A percentile compares a stretch with the other conserved stretches of the same genome.
Conservation (phyloP, 1,140 invertebrate genomes). For the Hyles euphorbiae region DNA sequence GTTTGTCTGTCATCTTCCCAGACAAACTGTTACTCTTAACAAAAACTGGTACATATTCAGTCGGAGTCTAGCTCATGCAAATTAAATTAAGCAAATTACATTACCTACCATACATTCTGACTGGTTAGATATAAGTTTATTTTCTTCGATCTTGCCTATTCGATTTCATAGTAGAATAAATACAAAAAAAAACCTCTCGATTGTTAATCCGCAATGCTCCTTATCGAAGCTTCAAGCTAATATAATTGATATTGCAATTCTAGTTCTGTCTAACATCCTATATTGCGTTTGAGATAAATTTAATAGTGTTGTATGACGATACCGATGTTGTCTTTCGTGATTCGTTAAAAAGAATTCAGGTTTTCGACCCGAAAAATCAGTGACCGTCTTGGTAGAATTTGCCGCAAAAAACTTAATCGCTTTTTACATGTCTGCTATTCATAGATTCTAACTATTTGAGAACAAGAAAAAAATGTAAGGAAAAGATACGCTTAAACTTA, state of each 20-base stretch:
- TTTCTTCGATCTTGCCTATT: too few relatives aligned
- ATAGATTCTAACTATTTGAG: constrained; percentile 17
- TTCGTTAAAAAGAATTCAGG: constrained; percentile 29
- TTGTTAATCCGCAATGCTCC: too few relatives aligned
- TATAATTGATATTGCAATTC: neutral
- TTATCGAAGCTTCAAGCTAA: too few relatives aligned
- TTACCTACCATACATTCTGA: too few relatives aligned
- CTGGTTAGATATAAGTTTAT: too few relatives aligned
- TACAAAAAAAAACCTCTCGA: too few relatives aligned
- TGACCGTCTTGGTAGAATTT: constrained; percentile 18
- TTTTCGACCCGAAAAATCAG: constrained; percentile 29
- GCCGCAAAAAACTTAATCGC: constrained; percentile 28
- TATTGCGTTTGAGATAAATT: constrained; percentile 14
- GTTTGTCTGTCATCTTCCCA: too few relatives aligned
- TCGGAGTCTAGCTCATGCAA: too few relatives aligned
- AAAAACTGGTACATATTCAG: too few relatives aligned
- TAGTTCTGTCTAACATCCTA: constrained; percentile 17
- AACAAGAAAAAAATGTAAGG: constrained; percentile 10
- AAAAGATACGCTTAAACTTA: constrained; percentile 10
- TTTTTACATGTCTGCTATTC: constrained; percentile 34
- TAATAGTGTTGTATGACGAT: neutral
- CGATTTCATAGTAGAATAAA: too few relatives aligned
- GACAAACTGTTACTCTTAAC: too few relatives aligned
- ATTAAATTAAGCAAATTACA: too few relatives aligned
- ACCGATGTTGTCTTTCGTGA: constrained; percentile 17